Conservation (phyloP, 2,888 invertebrate species). For the Proisotoma minuta region DNA sequence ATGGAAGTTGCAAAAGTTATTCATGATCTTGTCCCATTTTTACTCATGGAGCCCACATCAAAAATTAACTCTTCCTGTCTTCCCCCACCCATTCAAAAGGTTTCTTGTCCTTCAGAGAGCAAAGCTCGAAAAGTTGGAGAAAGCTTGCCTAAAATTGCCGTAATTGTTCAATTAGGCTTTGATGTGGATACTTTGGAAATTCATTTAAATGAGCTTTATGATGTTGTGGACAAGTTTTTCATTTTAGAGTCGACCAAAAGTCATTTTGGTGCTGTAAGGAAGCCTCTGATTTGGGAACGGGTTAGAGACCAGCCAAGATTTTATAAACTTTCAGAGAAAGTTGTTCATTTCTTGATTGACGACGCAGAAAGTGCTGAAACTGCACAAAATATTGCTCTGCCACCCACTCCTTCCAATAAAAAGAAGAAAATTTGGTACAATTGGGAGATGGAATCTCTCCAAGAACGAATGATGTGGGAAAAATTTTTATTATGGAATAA, state of each 20-base stretch:
- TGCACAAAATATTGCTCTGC: no score
- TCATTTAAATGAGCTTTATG: slow-evolving; percentile 28
- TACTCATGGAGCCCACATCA: neutral
- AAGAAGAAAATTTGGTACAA: no score
- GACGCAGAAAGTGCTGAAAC: slow-evolving; percentile 12
- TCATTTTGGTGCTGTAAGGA: slow-evolving; percentile 17
- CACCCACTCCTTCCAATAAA: no score
- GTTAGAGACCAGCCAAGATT: slow-evolving; percentile 20
- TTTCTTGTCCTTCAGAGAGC: neutral
- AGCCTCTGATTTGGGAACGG: slow-evolving; percentile 31
- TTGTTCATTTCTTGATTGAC: slow-evolving; percentile 20
- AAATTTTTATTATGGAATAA: slow-evolving; percentile 27
- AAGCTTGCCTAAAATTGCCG: slow-evolving; percentile 15
- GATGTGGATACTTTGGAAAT: slow-evolving; percentile 31
- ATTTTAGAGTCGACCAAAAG: slow-evolving; percentile 18
- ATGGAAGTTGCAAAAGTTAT: neutral
- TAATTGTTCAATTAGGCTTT: slow-evolving; percentile 27
- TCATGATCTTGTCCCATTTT: neutral
- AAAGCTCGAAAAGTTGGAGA: neutral
- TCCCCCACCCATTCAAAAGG: neutral
- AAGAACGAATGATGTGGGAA: slow-evolving; percentile 18
- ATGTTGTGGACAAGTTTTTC: slow-evolving; percentile 30
- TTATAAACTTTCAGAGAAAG: slow-evolving; percentile 13
- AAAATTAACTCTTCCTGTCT: neutral
- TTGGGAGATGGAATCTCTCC: slow-evolving; percentile 10